A percentile compares a stretch with the other conserved stretches of the same genome.
Evolutionary conservation across 2,113 vertebrate species (phyloP).

Genomic region (Pandion haliaetus): DNA sequence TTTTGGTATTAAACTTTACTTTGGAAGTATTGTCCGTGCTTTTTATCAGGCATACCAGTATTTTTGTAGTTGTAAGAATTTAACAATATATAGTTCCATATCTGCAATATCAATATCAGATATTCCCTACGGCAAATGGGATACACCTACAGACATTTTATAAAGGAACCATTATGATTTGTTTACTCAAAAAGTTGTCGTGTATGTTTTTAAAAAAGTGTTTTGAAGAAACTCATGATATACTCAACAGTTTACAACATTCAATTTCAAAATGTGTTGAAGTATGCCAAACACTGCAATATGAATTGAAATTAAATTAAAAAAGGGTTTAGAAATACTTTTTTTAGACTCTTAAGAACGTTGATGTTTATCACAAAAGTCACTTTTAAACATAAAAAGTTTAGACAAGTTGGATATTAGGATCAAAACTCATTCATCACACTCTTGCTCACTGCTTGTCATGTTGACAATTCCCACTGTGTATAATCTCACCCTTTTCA

Average conservation of each 20-base stretch:
- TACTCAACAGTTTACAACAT: neutral
- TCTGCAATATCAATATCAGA: neutral
- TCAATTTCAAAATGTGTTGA: neutral
- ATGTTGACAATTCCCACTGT: neutral
- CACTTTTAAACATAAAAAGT: neutral
- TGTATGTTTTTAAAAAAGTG: neutral
- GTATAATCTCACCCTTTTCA: neutral
- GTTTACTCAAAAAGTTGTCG: neutral
- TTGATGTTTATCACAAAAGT: neutral
- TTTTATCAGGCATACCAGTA: neutral
- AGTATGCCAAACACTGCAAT: constrained; percentile 1
- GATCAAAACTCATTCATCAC: neutral
- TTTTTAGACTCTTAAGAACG: neutral
- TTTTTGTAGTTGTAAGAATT: neutral
- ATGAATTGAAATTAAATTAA: neutral
- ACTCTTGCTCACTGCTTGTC: neutral
- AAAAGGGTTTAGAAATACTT: neutral
- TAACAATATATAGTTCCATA: neutral
- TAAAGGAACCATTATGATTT: neutral
- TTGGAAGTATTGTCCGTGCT: neutral
- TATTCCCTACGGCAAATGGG: neutral
- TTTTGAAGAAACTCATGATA: neutral
- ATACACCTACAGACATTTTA: neutral
- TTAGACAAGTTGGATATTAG: neutral
- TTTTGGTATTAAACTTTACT: neutral